phyloP scores from a whole-genome alignment of 2,113 vertebrate species.

The Prinia subflava region DNA sequence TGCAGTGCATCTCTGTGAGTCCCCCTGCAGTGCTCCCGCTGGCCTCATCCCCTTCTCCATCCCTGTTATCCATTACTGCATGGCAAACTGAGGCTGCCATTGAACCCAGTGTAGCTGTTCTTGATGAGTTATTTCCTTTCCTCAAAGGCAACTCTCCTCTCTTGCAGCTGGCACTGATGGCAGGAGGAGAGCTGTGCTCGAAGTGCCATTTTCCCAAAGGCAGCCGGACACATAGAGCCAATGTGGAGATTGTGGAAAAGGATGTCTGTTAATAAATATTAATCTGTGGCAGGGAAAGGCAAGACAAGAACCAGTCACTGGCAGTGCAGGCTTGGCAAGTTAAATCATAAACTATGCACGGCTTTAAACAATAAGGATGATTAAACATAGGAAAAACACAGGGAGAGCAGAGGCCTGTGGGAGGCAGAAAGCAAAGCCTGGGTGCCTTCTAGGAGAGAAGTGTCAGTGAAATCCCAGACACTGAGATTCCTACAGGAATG shows the following conservation, averaged over 20 bases:
- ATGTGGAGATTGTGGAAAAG: not conserved
- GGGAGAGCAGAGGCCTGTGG: conserved; percentile 3
- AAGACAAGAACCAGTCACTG: conserved; percentile 32
- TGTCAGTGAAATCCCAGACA: not conserved
- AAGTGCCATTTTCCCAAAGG: not conserved
- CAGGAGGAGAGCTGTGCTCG: not conserved
- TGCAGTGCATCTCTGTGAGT: not conserved
- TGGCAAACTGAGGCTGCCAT: not conserved
- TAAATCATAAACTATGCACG: conserved; percentile 9
- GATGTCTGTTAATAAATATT: conserved; percentile 35
- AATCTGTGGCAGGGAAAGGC: conserved; percentile 29
- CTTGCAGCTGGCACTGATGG: not conserved
- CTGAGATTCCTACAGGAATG: not conserved
- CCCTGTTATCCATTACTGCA: accelerated
- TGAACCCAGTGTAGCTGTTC: not conserved
- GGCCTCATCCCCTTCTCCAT: not conserved
- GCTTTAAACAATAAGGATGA: conserved; percentile 49
- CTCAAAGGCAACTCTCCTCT: not conserved
- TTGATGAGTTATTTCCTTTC: not conserved
- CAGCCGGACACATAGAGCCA: not conserved
- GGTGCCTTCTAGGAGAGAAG: not conserved
- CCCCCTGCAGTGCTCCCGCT: not conserved
- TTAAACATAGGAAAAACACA: conserved; percentile 44
- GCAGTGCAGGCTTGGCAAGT: conserved; percentile 34
- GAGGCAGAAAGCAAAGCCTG: not conserved